Conservation (phyloP, 53 echinoderm and acorn worm genomes). For the Crossaster papposus region DNA sequence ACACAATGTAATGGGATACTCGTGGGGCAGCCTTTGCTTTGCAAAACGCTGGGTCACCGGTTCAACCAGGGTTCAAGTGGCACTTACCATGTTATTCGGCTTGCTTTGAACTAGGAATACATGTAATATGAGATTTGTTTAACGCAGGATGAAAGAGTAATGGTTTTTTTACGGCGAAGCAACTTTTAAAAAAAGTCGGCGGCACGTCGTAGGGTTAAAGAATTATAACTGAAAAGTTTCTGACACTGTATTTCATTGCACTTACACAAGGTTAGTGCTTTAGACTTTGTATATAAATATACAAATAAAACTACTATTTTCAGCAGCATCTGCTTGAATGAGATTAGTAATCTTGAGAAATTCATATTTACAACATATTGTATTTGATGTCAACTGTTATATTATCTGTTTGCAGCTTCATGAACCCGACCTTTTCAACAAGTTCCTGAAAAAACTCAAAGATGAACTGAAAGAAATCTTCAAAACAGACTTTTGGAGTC, state of each 20-base stretch:
- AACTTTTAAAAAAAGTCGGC: too few species aligned
- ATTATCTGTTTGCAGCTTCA: slow-evolving; percentile 56
- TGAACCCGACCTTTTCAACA: slow-evolving; percentile 80
- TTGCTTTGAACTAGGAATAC: too few species aligned
- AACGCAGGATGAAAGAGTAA: too few species aligned
- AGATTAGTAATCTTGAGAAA: neutral
- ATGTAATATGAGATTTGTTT: too few species aligned
- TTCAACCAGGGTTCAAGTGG: too few species aligned
- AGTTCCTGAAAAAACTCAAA: slow-evolving; percentile 72
- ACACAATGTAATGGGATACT: too few species aligned
- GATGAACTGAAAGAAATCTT: slow-evolving; percentile 73
- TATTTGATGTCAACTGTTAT: neutral
- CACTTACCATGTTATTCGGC: too few species aligned
- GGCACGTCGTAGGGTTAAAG: too few species aligned
- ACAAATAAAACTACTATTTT: neutral
- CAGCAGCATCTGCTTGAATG: too few species aligned
- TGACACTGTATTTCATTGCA: neutral
- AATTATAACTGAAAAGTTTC: neutral
- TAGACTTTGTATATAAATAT: neutral
- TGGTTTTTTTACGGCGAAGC: too few species aligned
- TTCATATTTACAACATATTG: neutral
- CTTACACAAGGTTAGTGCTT: neutral
- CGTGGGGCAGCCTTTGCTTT: too few species aligned
- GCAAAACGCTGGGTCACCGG: too few species aligned
- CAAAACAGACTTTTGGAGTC: slow-evolving; percentile 83